Base-by-base conservation (phyloP, 2,113 vertebrate species). In the Cercopithecus mona region DNA sequence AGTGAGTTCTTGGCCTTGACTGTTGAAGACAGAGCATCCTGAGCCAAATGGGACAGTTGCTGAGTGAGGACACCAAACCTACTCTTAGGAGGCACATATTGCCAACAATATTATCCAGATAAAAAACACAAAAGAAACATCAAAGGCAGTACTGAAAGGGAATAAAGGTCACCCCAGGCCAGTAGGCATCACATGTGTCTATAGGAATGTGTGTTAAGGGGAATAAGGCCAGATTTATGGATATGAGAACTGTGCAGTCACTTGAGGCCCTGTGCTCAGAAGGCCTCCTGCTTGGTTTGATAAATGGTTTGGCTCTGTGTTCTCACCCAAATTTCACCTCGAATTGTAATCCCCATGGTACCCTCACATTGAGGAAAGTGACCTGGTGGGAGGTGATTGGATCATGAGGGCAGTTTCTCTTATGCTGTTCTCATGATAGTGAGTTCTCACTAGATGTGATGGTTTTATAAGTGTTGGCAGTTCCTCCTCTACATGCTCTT, bases 221-320 rank as follows among this genome's bases (percentile, higher is more conserved):
- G 84, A 48, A 32, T 11, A 68, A 81, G 59, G 22, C 50, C 48
- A 48, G 23, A 12, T 45, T 57, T 17, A 6, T 13, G 43, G 57
- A 4, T 14, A 5, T 35, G 35, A 1, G 9, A 27, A 22, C 22
- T 35, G 48, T 48, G 27, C 4, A 8, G 57, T 32, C 9, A 55
- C 27, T 25, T n/a, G 17, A 30, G 23, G 43, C 17, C 32, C 40
- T 4, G 0, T 30, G 40, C 40, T 73, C 35, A 27, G 59, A 64
- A 72, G 50, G 13, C 8, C 6, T 35, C 13, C 0, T 0, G 1
- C 32, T 4, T 61, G 8, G 6, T 14, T 70, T 66, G 22, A 64
- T 12, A 64, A 30, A 64, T 1, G 27, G 61, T 64, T 64, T 30
- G 27, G 27, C 61, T 14, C 61, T 64, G 27, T 64, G 61, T 64